These are phyloP conservation scores for Phylloscopus collybita DNA, from an alignment of 2,797 vertebrate species.

Conservation along the genomic window DNA sequence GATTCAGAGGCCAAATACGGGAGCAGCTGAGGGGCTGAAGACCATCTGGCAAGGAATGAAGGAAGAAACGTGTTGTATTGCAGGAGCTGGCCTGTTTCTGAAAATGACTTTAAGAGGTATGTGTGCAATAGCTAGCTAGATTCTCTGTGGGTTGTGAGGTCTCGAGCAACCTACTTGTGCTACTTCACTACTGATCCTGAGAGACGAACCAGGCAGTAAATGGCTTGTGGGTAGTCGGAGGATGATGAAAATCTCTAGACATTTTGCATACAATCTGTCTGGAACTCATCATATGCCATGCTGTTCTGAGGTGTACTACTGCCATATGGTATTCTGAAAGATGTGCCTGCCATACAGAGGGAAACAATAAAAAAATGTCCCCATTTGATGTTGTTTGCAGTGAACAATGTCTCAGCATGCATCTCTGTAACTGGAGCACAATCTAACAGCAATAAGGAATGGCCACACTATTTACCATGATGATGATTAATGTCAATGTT, in stretches of 20 bases:
- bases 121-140: background rate
- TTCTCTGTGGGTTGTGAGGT: background rate
- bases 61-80: background rate
- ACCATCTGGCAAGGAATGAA: background rate
- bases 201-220: background rate
- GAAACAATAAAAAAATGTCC: background rate
- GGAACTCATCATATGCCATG: background rate
- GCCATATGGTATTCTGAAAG: background rate
- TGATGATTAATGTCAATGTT: constrained; percentile 9
- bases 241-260: background rate
- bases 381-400: background rate
- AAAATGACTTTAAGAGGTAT: background rate
- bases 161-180: background rate
- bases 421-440: background rate
- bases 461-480: background rate
- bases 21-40: background rate
- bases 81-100: background rate
- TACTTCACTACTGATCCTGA: background rate
- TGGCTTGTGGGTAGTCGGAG: background rate
- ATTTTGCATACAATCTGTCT: constrained; percentile 1
- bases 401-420: background rate
- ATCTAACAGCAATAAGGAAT: background rate
- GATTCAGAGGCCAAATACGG: background rate
- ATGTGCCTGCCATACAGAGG: background rate
- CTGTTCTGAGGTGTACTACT: background rate